Base-by-base conservation (phyloP, 2,888 invertebrate genomes). In the Machimus rusticus region DNA sequence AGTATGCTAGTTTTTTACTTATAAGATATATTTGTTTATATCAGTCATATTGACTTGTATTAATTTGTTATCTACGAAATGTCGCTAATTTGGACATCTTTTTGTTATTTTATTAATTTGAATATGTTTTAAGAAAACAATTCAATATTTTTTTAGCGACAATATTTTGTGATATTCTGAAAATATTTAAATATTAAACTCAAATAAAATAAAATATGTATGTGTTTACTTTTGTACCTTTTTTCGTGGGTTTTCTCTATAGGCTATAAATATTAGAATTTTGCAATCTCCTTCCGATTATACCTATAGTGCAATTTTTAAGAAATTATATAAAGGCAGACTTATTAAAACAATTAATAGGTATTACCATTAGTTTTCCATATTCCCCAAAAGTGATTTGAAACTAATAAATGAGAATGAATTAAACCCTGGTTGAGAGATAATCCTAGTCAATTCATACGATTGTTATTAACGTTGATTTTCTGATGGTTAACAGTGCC, bases 1-100 rank as follows among this genome's bases (percentile, higher is more conserved):
- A 39, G 37, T 12, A 43, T 46, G 46, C 34, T 74, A 77, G 77
- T 37, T 74, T 28, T 31, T 5, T 74, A 74, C 31, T 6, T 12
- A 5, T 78, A 78, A 78, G 78, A n/a, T 23, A 55, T 12, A 34
- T 43, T 81, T 55, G 57, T 82, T 55, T 82, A 66, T 82, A 82
- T 82, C 82, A 82, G 82, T 82, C 82, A 82, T 82, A 82, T 82
- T 82, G 82, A 82, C 82, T 82, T 66, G 66, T 57, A 37, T 51
- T 82, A 82, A 39, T 37, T 16, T 82, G 55, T 37, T 82, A 78
- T 76, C 37, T 76, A 37, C 76, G 43, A 81, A 28, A 55, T 81
- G 81, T 81, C 81, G 81, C 51, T 51, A 55, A 23, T 28, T 81
- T 81, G 28, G 31, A 76, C 28, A 28, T 46, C 39, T 79, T 39